Evolutionary conservation across 1,140 invertebrate species (phyloP).

Genomic region (Magallana angulata): DNA sequence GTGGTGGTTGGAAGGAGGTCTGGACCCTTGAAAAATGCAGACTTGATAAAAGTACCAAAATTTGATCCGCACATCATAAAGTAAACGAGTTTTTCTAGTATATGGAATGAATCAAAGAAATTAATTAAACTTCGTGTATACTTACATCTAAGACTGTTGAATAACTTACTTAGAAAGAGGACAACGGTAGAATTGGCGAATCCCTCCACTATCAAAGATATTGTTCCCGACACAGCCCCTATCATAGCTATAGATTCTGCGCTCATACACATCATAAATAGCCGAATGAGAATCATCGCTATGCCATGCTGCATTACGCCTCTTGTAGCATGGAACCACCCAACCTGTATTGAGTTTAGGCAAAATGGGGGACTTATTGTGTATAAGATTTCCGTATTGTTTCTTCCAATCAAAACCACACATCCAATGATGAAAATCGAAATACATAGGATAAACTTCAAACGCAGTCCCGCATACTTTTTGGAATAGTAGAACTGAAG

Average conservation of each 20-base stretch:
- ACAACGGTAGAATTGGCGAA: background rate
- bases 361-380: constrained; percentile 3
- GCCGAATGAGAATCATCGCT: background rate
- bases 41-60: no score
- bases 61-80: no score
- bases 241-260: background rate
- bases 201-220: background rate
- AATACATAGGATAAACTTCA: background rate
- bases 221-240: background rate
- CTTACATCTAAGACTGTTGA: no score
- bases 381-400: background rate
- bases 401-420: background rate
- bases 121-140: no score
- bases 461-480: background rate
- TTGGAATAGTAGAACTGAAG: constrained; percentile 14
- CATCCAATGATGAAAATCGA: background rate
- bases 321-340: background rate
- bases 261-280: background rate
- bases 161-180: background rate
- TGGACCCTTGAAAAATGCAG: no score
- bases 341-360: background rate
- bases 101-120: no score
- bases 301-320: constrained; percentile 10
- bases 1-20: no score
- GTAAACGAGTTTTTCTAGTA: no score